These are phyloP conservation scores for Pterophyllum scalare DNA, from an alignment of 2,113 vertebrate species.

Conservation along the genomic window DNA sequence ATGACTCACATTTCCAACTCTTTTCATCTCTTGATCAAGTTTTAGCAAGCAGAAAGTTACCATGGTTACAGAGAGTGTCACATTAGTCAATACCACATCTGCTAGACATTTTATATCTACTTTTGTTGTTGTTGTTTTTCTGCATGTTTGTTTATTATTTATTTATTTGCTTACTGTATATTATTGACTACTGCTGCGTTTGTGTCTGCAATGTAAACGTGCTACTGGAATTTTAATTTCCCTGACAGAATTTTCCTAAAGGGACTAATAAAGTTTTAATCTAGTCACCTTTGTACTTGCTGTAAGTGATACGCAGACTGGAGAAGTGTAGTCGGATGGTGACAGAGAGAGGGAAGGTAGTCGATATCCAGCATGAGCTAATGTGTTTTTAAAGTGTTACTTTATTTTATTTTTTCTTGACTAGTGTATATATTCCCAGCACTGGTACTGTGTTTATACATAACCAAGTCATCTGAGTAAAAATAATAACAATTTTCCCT, in stretches of 20 bases:
- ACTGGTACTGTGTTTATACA: not conserved
- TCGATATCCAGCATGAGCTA: not conserved
- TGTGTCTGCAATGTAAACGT: no score
- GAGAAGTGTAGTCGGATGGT: not conserved
- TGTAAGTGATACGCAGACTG: not conserved
- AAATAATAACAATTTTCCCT: not conserved
- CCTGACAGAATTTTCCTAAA: no score
- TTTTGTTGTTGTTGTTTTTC: no score
- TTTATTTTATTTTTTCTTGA: no score
- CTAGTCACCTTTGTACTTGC: not conserved
- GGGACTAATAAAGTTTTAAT: no score
- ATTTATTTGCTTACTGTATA: no score
- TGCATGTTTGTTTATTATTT: no score
- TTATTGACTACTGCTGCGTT: no score
- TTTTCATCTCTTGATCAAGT: not conserved
- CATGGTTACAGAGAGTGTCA: not conserved
- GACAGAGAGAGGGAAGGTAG: not conserved
- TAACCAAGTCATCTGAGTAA: not conserved
- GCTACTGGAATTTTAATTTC: no score
- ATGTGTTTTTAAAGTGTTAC: no score
- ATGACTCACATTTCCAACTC: not conserved
- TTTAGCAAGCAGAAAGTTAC: not conserved
- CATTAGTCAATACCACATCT: not conserved
- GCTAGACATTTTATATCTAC: no score
- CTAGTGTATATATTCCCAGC: not conserved